Base-by-base conservation (phyloP, 1,140 invertebrate species). In the Rhopalosiphum padi region DNA sequence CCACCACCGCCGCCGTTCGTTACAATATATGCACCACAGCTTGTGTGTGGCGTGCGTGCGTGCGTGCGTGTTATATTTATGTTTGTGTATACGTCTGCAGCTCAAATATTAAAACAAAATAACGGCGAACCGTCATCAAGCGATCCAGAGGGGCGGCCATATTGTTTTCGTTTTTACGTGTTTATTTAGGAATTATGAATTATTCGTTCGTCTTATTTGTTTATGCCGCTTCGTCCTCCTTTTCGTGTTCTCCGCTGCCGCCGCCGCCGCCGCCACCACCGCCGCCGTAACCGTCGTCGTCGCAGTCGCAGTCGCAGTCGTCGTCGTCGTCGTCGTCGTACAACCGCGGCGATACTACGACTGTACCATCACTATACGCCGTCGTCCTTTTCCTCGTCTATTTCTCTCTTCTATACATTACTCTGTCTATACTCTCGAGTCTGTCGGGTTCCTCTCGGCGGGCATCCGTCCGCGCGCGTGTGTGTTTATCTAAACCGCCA, bases 181-280 rank as follows among this genome's bases (percentile, higher is more conserved):
- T 93, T 93, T 93, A 86, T 93, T 93, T 93, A 93, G 91, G 91
- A 93, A 93, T 93, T 93, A 93, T 93, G 91, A 93, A 93, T 93
- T 93, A 93, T 93, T 93, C 91, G 91, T 93, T 93, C 46, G 91
- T 93, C 91, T 93, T 93, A 93, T 93, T 93, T 93, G 91, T 93
- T 93, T 93, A 93, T 37, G 46, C 90, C 68, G 90, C 90, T 30
- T 43, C 90, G 90, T 85, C 82, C 82, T 86, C 91, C n/a, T 93
- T 85, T 55, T 86, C 91, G 77, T 25, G 77, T 82, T 83, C 68
- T 92, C 77, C 48, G 2, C 35, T 37, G n/a, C 21, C 35, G n/a
- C 88, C 48, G 35, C 43, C 41, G 51, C 41, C 35, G 21, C 37
- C 41, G 6, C 18, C 41, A 30, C 21, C 15, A 30, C 11, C 87